phyloP scores from a whole-genome alignment of 2,797 vertebrate genomes.

The Rhinichthys osculus region DNA sequence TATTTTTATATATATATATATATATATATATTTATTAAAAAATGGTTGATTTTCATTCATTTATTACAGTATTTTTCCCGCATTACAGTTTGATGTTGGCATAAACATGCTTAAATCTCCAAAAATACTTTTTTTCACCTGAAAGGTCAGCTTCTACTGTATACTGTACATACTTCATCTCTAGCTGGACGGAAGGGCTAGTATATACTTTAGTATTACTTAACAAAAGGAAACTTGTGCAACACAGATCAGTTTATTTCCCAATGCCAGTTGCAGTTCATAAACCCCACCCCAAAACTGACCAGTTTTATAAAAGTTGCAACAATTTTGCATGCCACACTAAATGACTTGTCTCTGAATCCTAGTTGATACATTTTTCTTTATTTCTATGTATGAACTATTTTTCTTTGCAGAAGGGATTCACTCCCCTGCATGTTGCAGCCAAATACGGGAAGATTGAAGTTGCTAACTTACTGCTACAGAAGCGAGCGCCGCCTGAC shows the following conservation, averaged over 20 bases:
- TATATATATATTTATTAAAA: too few relatives aligned
- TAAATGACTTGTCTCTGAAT: background rate
- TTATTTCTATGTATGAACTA: background rate
- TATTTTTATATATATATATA: too few relatives aligned
- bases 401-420: constrained; percentile 89
- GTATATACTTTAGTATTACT: constrained; percentile 28
- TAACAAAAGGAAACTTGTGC: constrained; percentile 48
- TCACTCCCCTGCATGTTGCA: constrained; percentile 96
- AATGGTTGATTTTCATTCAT: too few relatives aligned
- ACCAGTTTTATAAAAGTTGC: background rate
- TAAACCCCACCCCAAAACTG: constrained; percentile 8
- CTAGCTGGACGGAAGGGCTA: background rate
- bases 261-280: constrained; percentile 10
- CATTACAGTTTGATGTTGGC: too few relatives aligned
- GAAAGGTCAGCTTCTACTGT: too few relatives aligned
- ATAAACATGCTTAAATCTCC: too few relatives aligned
- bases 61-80: too few relatives aligned
- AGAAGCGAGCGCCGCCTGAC: constrained; percentile 91
- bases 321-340: background rate
- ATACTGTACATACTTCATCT: background rate
- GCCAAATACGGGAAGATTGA: constrained; percentile 98
- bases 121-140: too few relatives aligned
- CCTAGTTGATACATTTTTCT: background rate
- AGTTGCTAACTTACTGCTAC: constrained; percentile 93
- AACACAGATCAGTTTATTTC: constrained; percentile 32